phyloP scores from a whole-genome alignment of 2,888 invertebrate species.

The Mesorhabditis sp. region DNA sequence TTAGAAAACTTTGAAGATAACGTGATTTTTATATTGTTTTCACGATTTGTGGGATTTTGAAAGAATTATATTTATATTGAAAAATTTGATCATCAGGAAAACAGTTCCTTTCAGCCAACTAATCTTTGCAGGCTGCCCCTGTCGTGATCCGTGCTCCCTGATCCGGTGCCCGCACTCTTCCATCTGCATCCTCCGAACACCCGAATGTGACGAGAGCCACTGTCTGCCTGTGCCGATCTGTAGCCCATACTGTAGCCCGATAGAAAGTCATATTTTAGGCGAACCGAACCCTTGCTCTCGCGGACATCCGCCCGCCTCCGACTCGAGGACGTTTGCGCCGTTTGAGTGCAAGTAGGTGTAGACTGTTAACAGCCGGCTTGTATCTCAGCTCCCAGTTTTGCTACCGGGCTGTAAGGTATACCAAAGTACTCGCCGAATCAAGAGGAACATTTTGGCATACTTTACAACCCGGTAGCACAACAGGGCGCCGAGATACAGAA shows the following conservation, averaged over 20 bases:
- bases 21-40: neutral
- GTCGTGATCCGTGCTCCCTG: slow-evolving; percentile 26
- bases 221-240: slow-evolving; percentile 44
- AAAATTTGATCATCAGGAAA: neutral
- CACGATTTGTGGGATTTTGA: neutral
- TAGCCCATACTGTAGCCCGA: slow-evolving; percentile 9
- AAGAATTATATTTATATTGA: neutral
- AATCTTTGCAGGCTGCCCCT: slow-evolving; percentile 26
- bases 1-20: neutral
- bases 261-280: slow-evolving; percentile 11
- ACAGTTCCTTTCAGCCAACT: no score
- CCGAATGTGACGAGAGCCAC: slow-evolving; percentile 27
- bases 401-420: no score
- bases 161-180: slow-evolving; percentile 24
- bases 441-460: no score
- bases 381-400: no score
- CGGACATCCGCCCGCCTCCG: slow-evolving; percentile 18
- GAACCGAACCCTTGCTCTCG: slow-evolving; percentile 20
- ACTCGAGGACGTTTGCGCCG: slow-evolving; percentile 21
- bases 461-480: no score
- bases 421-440: no score
- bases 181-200: slow-evolving; percentile 33
- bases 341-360: slow-evolving; percentile 21
- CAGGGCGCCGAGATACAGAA: no score
- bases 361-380: neutral